These are phyloP conservation scores for Frankliniella fusca DNA, from an alignment of 2,888 invertebrate species.

Conservation along the genomic window DNA sequence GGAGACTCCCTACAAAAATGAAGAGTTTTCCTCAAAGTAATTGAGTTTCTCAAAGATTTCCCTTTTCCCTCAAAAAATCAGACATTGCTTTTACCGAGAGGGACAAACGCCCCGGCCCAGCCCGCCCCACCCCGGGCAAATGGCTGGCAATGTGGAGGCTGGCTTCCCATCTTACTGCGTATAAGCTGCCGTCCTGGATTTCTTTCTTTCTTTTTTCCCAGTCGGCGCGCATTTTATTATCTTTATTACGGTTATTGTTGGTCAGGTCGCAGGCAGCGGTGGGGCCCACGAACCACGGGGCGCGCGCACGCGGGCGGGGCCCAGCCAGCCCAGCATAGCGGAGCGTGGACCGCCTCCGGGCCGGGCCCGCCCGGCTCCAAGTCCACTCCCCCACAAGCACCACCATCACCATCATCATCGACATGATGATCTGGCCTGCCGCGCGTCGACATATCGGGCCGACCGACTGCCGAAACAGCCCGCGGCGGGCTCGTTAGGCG, in stretches of 20 bases:
- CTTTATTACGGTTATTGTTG: constrained; percentile 23
- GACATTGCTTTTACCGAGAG: no score
- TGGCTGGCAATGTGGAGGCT: constrained; percentile 8
- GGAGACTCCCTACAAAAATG: no score
- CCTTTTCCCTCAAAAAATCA: no score
- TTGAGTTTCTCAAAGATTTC: no score
- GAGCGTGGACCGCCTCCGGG: not conserved
- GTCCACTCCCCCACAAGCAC: not conserved
- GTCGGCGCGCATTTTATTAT: constrained; percentile 4
- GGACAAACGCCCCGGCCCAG: no score
- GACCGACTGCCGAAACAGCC: not conserved
- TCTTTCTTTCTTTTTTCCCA: not conserved
- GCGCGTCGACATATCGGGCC: not conserved
- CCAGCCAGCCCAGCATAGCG: not conserved
- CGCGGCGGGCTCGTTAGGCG: not conserved
- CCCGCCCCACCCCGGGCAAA: not conserved
- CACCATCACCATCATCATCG: not conserved
- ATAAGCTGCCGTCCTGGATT: not conserved
- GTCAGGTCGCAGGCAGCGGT: no score
- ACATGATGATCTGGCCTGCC: not conserved
- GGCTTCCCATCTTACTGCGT: constrained; percentile 13
- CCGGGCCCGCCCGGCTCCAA: not conserved
- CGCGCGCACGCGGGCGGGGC: not conserved
- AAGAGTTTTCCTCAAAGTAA: no score
- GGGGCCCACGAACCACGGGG: no score